Conservation (phyloP, 2,797 vertebrate genomes). For the Pelobates cultripes region DNA sequence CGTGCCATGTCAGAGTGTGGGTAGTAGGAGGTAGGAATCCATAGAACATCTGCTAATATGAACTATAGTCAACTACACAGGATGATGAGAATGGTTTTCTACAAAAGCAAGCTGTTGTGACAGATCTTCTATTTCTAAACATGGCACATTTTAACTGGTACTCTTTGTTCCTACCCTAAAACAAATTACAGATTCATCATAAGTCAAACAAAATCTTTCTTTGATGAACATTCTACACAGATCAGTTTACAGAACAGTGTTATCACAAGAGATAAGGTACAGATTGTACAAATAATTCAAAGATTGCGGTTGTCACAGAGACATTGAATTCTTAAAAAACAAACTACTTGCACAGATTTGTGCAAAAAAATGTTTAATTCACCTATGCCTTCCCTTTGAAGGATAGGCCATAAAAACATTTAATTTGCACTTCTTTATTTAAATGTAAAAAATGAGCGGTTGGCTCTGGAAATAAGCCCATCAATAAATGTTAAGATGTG, state of each 20-base stretch:
- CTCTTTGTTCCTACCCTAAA: conserved; percentile 33
- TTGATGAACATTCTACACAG: conserved; percentile 33
- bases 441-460: neutral
- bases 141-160: no score
- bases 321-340: neutral
- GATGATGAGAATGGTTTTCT: no score
- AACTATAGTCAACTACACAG: no score
- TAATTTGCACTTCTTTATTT: neutral
- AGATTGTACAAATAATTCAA: conserved; percentile 43
- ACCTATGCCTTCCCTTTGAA: neutral
- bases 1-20: no score
- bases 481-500: neutral
- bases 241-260: conserved; percentile 40
- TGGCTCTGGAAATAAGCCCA: neutral
- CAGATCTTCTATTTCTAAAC: no score
- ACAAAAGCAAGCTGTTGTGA: no score
- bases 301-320: conserved; percentile 36
- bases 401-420: neutral
- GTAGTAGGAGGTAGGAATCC: no score
- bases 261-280: conserved; percentile 49
- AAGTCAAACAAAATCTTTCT: conserved; percentile 33
- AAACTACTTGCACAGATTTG: neutral
- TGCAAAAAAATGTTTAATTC: neutral
- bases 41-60: no score
- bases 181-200: conserved; percentile 32